Percentiles rank a stretch among this genome's conserved stretches.
phyloP scores from a whole-genome alignment of 1,140 invertebrate species.

The Drosophila busckii region DNA sequence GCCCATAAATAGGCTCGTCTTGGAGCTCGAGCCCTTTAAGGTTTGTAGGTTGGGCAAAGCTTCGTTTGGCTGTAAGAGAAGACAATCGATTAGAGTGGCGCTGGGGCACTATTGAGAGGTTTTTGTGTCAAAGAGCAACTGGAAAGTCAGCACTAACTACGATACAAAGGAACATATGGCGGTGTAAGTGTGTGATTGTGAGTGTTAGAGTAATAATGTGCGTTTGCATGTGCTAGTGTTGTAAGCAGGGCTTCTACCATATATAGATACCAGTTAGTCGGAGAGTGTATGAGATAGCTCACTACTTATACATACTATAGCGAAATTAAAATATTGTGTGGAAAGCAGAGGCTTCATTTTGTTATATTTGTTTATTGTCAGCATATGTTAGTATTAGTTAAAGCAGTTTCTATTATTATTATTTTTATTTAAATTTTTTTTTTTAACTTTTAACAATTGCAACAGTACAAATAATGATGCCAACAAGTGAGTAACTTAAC shows the following conservation, averaged over 20 bases:
- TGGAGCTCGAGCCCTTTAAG: conserved; percentile 82
- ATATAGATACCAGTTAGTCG: conserved; percentile 32
- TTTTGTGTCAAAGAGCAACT: conserved; percentile 70
- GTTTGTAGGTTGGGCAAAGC: conserved; percentile 80
- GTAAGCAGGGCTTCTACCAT: conserved; percentile 41
- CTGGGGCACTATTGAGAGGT: neutral
- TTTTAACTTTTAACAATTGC: no score
- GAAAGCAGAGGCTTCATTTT: conserved; percentile 47
- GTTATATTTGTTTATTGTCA: conserved; percentile 20
- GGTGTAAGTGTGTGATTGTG: conserved; percentile 14
- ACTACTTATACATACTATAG: conserved; percentile 42
- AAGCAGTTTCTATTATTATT: conserved; percentile 22
- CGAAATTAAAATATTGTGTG: conserved; percentile 7
- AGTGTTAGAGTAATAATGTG: conserved; percentile 5
- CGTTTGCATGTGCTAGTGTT: conserved; percentile 37
- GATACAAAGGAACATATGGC: conserved; percentile 68
- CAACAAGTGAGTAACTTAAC: conserved; percentile 40
- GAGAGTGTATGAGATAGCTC: conserved; percentile 31
- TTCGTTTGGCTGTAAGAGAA: conserved; percentile 79
- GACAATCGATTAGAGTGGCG: conserved; percentile 28
- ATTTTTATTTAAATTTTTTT: conserved; percentile 27
- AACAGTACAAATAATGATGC: conserved; percentile 48
- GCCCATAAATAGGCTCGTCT: conserved; percentile 79
- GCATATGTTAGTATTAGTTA: conserved; percentile 44
- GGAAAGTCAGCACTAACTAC: conserved; percentile 74